These are phyloP conservation scores for Heliangelus exortis DNA, from an alignment of 2,797 vertebrate species.

Conservation along the genomic window DNA sequence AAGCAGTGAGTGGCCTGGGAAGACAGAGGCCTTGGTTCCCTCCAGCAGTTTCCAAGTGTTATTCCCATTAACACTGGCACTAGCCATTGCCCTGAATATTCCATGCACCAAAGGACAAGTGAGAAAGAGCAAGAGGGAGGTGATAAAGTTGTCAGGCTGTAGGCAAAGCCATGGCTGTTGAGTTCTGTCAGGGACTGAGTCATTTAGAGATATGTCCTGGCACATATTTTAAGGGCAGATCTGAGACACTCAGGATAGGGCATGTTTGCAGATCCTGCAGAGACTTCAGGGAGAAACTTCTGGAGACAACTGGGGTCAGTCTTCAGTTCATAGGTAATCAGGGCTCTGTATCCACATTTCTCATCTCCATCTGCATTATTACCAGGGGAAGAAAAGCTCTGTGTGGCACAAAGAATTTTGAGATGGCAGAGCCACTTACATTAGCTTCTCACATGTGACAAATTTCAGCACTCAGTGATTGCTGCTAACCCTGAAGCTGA, in stretches of 20 bases:
- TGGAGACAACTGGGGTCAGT: not conserved
- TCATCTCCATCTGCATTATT: not conserved
- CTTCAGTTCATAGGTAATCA: not conserved
- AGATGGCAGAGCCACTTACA: not conserved
- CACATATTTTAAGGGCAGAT: not conserved
- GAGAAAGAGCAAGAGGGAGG: constrained; percentile 5
- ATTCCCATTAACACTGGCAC: constrained; percentile 33
- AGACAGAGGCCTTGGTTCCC: constrained; percentile 29
- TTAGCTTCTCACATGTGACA: not conserved
- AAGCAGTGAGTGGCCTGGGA: constrained; percentile 33
- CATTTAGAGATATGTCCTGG: rapidly evolving
- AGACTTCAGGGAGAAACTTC: not conserved
- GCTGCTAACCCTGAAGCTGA: not conserved
- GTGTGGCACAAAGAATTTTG: rapidly evolving
- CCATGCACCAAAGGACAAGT: not conserved
- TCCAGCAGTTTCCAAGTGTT: constrained; percentile 35
- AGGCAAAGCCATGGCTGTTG: not conserved
- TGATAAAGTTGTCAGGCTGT: constrained; percentile 54
- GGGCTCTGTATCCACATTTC: not conserved
- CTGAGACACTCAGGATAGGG: not conserved
- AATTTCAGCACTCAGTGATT: not conserved
- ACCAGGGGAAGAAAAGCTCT: not conserved
- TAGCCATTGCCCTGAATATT: constrained; percentile 38
- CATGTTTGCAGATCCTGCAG: not conserved
- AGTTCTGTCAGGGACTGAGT: not conserved